Evolutionary conservation across 2,113 vertebrate species (phyloP).

Genomic region (Mirza zaza): DNA sequence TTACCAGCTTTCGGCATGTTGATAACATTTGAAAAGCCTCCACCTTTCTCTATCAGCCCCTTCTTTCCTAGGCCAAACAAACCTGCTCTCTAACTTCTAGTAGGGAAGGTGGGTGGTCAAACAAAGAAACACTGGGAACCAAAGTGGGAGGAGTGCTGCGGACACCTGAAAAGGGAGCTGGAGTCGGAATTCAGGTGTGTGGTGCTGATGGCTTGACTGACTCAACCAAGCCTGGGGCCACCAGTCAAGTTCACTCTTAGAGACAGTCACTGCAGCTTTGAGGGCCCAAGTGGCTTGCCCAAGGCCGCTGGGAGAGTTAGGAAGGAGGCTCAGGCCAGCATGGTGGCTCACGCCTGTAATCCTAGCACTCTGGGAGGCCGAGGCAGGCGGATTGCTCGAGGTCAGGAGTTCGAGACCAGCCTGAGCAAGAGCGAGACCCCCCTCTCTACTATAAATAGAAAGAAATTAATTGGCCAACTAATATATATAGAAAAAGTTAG

Average conservation of each 20-base stretch:
- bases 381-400: no score
- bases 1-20: not conserved
- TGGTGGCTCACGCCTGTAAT: no score
- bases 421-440: no score
- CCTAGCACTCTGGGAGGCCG: no score
- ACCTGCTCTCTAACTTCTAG: not conserved
- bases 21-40: not conserved
- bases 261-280: not conserved
- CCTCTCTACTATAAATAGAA: no score
- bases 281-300: not conserved
- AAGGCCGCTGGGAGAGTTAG: accelerated
- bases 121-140: not conserved
- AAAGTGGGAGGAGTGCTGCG: not conserved
- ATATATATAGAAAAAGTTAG: no score
- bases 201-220: not conserved
- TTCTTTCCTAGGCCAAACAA: not conserved
- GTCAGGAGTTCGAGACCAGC: no score
- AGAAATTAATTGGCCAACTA: no score
- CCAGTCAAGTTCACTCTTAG: not conserved
- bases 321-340: no score
- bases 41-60: not conserved
- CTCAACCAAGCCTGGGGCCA: not conserved
- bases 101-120: not conserved
- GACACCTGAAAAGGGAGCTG: not conserved
- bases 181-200: not conserved